Evolutionary conservation across 2,113 vertebrate genomes (phyloP).

Genomic region (Conger conger): DNA sequence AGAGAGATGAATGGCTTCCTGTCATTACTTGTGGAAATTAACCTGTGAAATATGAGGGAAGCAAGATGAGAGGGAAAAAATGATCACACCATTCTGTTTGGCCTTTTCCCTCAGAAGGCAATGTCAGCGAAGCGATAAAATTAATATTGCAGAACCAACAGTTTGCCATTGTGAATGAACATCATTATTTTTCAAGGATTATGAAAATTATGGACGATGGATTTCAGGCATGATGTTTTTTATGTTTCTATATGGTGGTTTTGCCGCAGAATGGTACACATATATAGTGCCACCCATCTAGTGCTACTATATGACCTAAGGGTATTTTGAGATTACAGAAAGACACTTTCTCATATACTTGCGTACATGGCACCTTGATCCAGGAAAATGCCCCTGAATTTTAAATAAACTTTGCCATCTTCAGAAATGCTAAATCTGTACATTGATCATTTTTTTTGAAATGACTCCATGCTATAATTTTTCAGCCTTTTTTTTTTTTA

Average conservation of each 20-base stretch:
- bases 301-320: too few species aligned
- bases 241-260: neutral
- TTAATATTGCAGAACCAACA: neutral
- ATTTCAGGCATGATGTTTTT: neutral
- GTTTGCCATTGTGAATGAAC: neutral
- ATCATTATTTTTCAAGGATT: neutral
- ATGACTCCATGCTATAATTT: too few species aligned
- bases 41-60: neutral
- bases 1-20: slow-evolving; percentile 5
- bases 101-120: neutral
- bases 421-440: too few species aligned
- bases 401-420: too few species aligned
- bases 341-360: too few species aligned
- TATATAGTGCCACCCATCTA: neutral
- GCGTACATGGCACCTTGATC: too few species aligned
- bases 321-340: too few species aligned
- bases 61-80: neutral
- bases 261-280: neutral
- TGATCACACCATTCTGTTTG: neutral
- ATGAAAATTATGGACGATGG: too few species aligned
- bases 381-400: too few species aligned
- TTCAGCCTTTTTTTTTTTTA: too few species aligned
- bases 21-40: neutral
- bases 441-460: too few species aligned
- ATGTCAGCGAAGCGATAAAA: neutral